Percentiles rank a stretch among this genome's conserved stretches.
These are phyloP conservation scores for Bombus superbus DNA, from an alignment of 1,140 invertebrate genomes.

Conservation along the genomic window DNA sequence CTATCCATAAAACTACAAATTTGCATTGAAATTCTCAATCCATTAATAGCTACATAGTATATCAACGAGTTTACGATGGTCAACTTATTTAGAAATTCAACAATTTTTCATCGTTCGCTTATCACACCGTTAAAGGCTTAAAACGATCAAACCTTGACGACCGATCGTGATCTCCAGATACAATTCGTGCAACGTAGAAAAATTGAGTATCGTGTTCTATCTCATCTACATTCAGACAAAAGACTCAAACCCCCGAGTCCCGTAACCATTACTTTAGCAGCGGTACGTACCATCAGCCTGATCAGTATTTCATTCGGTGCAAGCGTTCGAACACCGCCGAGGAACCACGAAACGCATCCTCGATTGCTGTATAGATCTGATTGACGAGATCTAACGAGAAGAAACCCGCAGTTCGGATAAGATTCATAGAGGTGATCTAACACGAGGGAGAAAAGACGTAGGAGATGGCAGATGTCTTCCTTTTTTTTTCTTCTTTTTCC, in stretches of 20 bases:
- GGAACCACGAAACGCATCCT: conserved; percentile 58
- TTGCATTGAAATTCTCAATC: too few relatives aligned
- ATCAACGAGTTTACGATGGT: too few relatives aligned
- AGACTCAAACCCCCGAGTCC: not conserved
- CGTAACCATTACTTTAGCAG: not conserved
- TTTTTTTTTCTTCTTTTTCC: not conserved
- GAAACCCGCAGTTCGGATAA: conserved; percentile 70
- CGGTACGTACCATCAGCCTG: not conserved
- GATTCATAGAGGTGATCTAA: conserved; percentile 78
- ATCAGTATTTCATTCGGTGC: not conserved
- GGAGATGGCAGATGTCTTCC: conserved; percentile 21
- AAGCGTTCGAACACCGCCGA: not conserved
- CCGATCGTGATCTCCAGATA: too few relatives aligned
- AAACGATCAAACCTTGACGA: too few relatives aligned
- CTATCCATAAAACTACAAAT: too few relatives aligned
- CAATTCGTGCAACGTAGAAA: not conserved
- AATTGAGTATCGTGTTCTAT: not conserved
- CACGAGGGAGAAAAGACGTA: conserved; percentile 29
- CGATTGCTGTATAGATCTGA: conserved; percentile 64
- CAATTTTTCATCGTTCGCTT: too few relatives aligned
- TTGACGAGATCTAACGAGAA: conserved; percentile 76
- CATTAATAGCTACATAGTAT: too few relatives aligned
- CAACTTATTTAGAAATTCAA: too few relatives aligned
- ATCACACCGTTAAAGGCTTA: too few relatives aligned
- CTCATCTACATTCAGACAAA: too few relatives aligned